A percentile compares a stretch with the other conserved stretches of the same genome.
Evolutionary conservation across 2,888 invertebrate species (phyloP).

Genomic region (Dioctria linearis): DNA sequence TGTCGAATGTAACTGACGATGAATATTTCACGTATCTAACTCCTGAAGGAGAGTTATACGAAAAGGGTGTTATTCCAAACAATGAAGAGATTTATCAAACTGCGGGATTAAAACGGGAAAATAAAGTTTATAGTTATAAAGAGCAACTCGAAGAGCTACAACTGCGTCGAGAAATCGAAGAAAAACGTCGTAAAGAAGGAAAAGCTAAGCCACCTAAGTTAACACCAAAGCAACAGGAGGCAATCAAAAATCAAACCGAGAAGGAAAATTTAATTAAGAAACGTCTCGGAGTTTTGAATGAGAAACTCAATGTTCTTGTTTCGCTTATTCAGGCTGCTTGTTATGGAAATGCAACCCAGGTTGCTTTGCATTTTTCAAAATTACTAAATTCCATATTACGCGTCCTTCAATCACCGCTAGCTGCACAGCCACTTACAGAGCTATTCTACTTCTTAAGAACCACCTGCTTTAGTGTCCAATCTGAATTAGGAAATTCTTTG

Average conservation of each 20-base stretch:
- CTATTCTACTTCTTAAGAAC: conserved; percentile 76
- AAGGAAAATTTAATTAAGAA: conserved; percentile 87
- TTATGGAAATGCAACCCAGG: conserved; percentile 65
- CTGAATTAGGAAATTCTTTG: conserved; percentile 75
- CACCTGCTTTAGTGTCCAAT: conserved; percentile 71
- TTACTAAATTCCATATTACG: conserved; percentile 66
- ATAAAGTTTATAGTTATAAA: conserved; percentile 96
- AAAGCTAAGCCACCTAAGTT: conserved; percentile 81
- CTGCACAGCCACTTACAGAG: conserved; percentile 78
- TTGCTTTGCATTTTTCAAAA: conserved; percentile 66
- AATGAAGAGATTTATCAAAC: conserved; percentile 67
- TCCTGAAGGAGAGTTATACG: conserved; percentile 92
- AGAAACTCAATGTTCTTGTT: conserved; percentile 65
- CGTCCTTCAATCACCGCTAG: conserved; percentile 82
- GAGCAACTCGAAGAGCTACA: conserved; percentile 97
- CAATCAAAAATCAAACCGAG: conserved; percentile 86
- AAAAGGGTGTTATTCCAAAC: conserved; percentile 84
- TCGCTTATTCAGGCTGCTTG: conserved; percentile 67
- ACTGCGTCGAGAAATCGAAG: conserved; percentile 91
- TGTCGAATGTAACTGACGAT: conserved; percentile 82
- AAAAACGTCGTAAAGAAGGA: conserved; percentile 86
- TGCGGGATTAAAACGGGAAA: conserved; percentile 88
- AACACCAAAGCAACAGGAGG: conserved; percentile 93
- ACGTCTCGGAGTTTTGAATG: conserved; percentile 76
- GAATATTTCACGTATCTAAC: conserved; percentile 87